A percentile compares a stretch with the other conserved stretches of the same genome.
Conservation (phyloP, 1,140 invertebrate species). For the Megalonaias nervosa region DNA sequence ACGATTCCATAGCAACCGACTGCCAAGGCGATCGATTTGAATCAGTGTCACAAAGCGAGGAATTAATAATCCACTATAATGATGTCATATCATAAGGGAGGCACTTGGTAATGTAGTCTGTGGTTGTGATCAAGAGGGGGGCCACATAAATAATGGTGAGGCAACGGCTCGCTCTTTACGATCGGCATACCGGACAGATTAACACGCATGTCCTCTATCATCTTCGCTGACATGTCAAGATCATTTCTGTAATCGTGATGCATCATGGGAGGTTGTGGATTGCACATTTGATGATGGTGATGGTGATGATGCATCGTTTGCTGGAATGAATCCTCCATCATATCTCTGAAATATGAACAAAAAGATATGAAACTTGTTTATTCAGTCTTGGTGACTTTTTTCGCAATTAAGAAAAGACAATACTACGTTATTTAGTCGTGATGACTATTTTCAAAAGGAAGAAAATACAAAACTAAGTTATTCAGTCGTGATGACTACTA, state of each 20-base stretch:
- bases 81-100: constrained; percentile 42
- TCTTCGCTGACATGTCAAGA: constrained; percentile 47
- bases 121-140: constrained; percentile 38
- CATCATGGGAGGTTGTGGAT: constrained; percentile 35
- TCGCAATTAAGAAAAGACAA: too few species aligned
- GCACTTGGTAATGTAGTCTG: constrained; percentile 47
- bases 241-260: constrained; percentile 45
- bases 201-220: constrained; percentile 50
- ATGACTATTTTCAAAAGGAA: too few species aligned
- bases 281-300: constrained; percentile 42
- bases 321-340: constrained; percentile 53
- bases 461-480: too few species aligned
- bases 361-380: too few species aligned
- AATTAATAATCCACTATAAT: too few species aligned
- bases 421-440: too few species aligned
- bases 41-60: too few species aligned
- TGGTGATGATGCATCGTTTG: constrained; percentile 52
- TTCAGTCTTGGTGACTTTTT: too few species aligned
- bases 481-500: too few species aligned
- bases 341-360: constrained; percentile 33
- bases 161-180: constrained; percentile 54
- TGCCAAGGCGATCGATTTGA: too few species aligned
- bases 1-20: too few species aligned
- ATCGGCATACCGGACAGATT: constrained; percentile 44
- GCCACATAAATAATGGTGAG: constrained; percentile 48